Evolutionary conservation across 2,797 vertebrate species (phyloP), one percentile per base, ranked within the genome.

Genomic region (Poecilia wingei): DNA sequence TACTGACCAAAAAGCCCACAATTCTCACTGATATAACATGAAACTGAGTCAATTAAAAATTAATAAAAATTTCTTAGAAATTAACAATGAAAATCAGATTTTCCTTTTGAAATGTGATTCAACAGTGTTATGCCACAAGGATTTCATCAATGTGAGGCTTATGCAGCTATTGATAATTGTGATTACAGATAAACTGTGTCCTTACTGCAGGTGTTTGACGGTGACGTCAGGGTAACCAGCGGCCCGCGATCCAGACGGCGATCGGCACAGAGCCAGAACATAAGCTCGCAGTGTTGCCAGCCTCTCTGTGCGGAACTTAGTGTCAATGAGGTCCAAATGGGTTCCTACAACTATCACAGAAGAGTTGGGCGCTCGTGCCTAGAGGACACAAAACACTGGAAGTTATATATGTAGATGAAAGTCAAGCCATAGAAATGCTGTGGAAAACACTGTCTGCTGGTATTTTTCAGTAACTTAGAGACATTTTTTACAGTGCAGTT

Each of bases 331-430:
- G 91, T 99, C 98, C 88, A 99, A 92, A 90, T 99, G 98, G 0
- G 98, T 99, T 69, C 98, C 98, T 0, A 99, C 97, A 53, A 99
- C 98, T 78, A 99, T 79, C 86, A 99, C 98, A 0, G 95, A 96
- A 0, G 98, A 97, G 79, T 98, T 99, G 0, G 98, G 98, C 28
- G 98, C 98, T 59, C 98, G 97, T 25, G 98, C 98, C 98, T 99
- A 3, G 0, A 64, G 7, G 45, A 18, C 9, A 71, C 12, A 75
- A 41, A 55, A 73, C 72, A 84, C n/a, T 39, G 20, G 12, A 68
- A 41, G 20, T 41, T 41, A 39, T 51, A 51, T 20, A 22, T 51
- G 49, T 22, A 68, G 36, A 25, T 36, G 14, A 64, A 64, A 64
- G 31, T 18, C 14, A 59, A 59, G 55, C 1, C 55, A 59, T 14